Evolutionary conservation across 2,113 vertebrate species (phyloP), one percentile per base, ranked within the genome.

Genomic region (Mirza zaza): DNA sequence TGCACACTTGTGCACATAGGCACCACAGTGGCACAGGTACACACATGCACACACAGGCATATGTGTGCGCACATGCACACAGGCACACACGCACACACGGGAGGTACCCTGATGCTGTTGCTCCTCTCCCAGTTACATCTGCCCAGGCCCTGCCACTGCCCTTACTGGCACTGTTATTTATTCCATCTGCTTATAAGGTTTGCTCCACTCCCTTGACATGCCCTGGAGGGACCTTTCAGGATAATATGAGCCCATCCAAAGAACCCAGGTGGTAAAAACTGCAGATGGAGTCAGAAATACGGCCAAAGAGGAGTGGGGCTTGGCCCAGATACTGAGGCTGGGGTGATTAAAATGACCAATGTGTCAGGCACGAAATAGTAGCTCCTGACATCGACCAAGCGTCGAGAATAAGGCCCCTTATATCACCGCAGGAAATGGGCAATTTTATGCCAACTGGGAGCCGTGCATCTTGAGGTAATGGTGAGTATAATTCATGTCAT

Each of bases 371-470:
- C 67, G 17, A 83, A 95, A 50, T 1, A 90, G 91, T 67, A 94
- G 95, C 13, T n/a, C 0, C 93, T 42, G 90, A 57, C 91, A 96
- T 34, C 59, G 0, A 80, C 84, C 36, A 14, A 2, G 17, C 3
- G 1, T 92, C 0, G 4, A 4, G 80, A 87, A 86, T 73, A 5
- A 32, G 32, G 70, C 0, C 32, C 67, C 95, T 68, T 36, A 88
- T 91, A 97, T 97, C 97, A 95, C 87, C 0, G 2, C 88, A 92
- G 96, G 96, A 97, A 97, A 96, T 55, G 96, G 97, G 96, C 87
- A 55, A 94, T 96, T 97, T 96, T 91, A 94, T 70, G 96, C 97
- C 96, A 79, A 52, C 65, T 15, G 50, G 17, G 94, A 94, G 94
- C 95, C 10, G 65, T 81, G 95, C 83, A 87, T 97, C 97, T 90